Evolutionary conservation across 2,888 invertebrate genomes (phyloP).

Genomic region (Epinotia ramella): DNA sequence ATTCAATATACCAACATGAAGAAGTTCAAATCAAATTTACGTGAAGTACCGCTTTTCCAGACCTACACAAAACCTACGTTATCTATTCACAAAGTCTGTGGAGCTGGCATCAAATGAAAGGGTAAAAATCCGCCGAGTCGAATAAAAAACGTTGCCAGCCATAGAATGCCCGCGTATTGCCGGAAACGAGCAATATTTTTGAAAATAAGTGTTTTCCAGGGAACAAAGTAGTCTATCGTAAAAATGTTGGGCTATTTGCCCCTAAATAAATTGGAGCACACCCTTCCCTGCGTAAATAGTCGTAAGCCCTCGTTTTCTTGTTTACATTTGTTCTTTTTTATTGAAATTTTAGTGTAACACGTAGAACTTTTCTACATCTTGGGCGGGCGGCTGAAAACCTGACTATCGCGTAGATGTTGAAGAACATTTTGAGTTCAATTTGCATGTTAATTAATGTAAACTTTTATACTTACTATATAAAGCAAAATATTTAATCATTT

Average conservation of each 20-base stretch:
- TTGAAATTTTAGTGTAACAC: slow-evolving; percentile 35
- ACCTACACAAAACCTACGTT: not conserved
- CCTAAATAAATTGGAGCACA: slow-evolving; percentile 35
- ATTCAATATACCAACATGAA: too few relatives aligned
- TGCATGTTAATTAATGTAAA: too few relatives aligned
- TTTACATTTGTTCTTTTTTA: slow-evolving; percentile 35
- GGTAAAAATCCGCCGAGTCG: slow-evolving; percentile 19
- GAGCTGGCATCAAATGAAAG: slow-evolving; percentile 11
- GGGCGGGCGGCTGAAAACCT: not conserved
- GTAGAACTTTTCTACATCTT: slow-evolving; percentile 12
- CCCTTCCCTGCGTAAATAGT: slow-evolving; percentile 39
- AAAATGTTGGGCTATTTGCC: slow-evolving; percentile 38
- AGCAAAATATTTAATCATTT: too few relatives aligned
- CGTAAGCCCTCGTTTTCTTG: slow-evolving; percentile 24
- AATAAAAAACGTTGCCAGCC: slow-evolving; percentile 33
- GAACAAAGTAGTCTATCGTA: slow-evolving; percentile 38
- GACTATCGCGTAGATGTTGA: slow-evolving; percentile 8
- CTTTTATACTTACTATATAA: too few relatives aligned
- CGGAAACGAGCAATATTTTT: slow-evolving; percentile 39
- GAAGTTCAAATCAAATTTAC: too few relatives aligned
- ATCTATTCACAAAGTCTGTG: not conserved
- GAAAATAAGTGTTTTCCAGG: slow-evolving; percentile 36
- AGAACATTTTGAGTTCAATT: not conserved
- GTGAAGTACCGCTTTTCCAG: too few relatives aligned
- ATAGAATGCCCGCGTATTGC: slow-evolving; percentile 17